These are phyloP conservation scores for Carapus acus DNA, from an alignment of 2,797 vertebrate species.

Conservation along the genomic window DNA sequence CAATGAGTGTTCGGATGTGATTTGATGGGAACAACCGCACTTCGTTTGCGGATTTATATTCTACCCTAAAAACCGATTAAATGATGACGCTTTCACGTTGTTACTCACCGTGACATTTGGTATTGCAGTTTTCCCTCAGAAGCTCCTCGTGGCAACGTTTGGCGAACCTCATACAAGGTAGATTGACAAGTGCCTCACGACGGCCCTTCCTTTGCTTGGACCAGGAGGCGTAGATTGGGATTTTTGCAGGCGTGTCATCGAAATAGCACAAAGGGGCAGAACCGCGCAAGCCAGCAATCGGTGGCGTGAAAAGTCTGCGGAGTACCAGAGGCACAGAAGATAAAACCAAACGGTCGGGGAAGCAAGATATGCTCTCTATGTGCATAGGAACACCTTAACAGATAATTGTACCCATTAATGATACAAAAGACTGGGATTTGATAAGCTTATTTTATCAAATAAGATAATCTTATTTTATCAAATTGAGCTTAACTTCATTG, in stretches of 20 bases:
- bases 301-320: constrained; percentile 32
- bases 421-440: too few relatives aligned
- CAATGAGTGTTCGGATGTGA: too few relatives aligned
- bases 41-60: too few relatives aligned
- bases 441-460: too few relatives aligned
- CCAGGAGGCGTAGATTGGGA: constrained; percentile 50
- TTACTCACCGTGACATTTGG: constrained; percentile 50
- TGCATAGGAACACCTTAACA: too few relatives aligned
- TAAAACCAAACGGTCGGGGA: too few relatives aligned
- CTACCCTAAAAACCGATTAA: rapidly evolving
- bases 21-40: too few relatives aligned
- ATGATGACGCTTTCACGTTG: background rate
- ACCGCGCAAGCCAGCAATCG: constrained; percentile 18
- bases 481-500: too few relatives aligned
- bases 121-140: background rate
- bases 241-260: constrained; percentile 27
- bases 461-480: too few relatives aligned
- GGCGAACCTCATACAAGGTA: constrained; percentile 15
- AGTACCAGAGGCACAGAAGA: constrained; percentile 1
- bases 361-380: too few relatives aligned
- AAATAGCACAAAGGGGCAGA: constrained; percentile 28
- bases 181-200: constrained; percentile 10
- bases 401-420: too few relatives aligned
- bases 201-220: constrained; percentile 23
- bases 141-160: constrained; percentile 2